A percentile compares a stretch with the other conserved stretches of the same genome.
Evolutionary conservation across 2,888 invertebrate species (phyloP).

Genomic region (Augochlorella aurata): DNA sequence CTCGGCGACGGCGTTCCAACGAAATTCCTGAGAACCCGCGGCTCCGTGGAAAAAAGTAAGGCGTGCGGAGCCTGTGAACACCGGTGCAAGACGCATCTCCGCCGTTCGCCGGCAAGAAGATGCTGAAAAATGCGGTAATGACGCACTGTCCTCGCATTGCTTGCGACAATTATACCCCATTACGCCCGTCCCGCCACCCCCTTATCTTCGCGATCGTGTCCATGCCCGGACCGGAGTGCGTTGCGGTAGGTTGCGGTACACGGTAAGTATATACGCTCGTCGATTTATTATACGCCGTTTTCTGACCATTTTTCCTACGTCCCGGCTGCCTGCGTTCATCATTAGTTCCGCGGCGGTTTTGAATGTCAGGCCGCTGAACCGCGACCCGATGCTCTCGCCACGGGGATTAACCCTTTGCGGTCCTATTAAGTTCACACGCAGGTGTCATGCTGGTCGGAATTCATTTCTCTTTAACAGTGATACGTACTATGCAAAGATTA

Average conservation of each 20-base stretch:
- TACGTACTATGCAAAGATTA: no score
- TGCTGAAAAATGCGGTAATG: slow-evolving; percentile 81
- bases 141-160: slow-evolving; percentile 81
- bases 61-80: slow-evolving; percentile 64
- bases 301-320: not conserved
- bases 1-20: slow-evolving; percentile 75
- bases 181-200: slow-evolving; percentile 73
- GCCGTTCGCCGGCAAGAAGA: slow-evolving; percentile 72
- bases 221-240: slow-evolving; percentile 68
- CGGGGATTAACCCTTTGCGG: not conserved
- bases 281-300: slow-evolving; percentile 71
- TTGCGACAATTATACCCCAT: slow-evolving; percentile 82
- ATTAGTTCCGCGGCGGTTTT: not conserved
- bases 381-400: not conserved
- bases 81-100: slow-evolving; percentile 66
- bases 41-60: slow-evolving; percentile 70
- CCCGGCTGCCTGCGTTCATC: not conserved
- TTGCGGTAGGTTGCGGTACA: slow-evolving; percentile 79
- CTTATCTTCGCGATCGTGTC: slow-evolving; percentile 60
- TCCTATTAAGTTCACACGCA: not conserved
- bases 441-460: no score
- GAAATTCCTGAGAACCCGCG: slow-evolving; percentile 77
- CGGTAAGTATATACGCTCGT: slow-evolving; percentile 58
- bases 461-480: no score
- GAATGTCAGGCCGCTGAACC: not conserved